Percentiles rank a stretch among this genome's conserved stretches.
Evolutionary conservation across 30 jellyfish, hydroid and myxozoan genomes (phyloP).

Genomic region (Aurelia aurita complex sp. Pacific): DNA sequence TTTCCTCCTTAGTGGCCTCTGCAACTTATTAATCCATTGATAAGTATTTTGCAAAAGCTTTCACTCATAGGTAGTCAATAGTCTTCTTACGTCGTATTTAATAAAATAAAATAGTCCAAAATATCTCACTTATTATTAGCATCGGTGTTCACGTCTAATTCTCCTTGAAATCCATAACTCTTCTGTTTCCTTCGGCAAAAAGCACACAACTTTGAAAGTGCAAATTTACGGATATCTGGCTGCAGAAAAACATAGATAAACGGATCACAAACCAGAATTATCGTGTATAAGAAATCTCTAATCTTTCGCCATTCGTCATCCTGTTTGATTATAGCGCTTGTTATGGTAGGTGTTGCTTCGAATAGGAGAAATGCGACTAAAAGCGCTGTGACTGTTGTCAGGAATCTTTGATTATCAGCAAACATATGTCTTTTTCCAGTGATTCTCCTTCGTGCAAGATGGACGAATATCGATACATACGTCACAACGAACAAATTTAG

Average conservation of each 20-base stretch:
- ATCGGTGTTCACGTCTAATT: too few relatives aligned
- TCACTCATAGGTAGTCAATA: too few relatives aligned
- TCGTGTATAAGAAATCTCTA: background rate
- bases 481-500: background rate
- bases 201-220: background rate
- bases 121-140: too few relatives aligned
- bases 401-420: conserved; percentile 13
- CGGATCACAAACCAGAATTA: conserved; percentile 26
- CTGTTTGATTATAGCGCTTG: background rate
- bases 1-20: too few relatives aligned
- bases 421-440: background rate
- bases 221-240: conserved; percentile 17
- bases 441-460: conserved; percentile 11
- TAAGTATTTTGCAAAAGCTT: too few relatives aligned
- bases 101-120: too few relatives aligned
- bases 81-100: too few relatives aligned
- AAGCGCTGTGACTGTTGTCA: conserved; percentile 26
- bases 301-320: too few relatives aligned
- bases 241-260: conserved; percentile 16
- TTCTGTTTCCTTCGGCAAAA: too few relatives aligned
- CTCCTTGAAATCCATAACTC: too few relatives aligned
- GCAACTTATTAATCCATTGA: too few relatives aligned
- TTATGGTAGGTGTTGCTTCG: conserved; percentile 13
- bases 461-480: conserved; percentile 22
- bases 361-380: conserved; percentile 2